These are phyloP conservation scores for Diarsia mendica DNA, from an alignment of 2,888 invertebrate genomes.

Conservation along the genomic window DNA sequence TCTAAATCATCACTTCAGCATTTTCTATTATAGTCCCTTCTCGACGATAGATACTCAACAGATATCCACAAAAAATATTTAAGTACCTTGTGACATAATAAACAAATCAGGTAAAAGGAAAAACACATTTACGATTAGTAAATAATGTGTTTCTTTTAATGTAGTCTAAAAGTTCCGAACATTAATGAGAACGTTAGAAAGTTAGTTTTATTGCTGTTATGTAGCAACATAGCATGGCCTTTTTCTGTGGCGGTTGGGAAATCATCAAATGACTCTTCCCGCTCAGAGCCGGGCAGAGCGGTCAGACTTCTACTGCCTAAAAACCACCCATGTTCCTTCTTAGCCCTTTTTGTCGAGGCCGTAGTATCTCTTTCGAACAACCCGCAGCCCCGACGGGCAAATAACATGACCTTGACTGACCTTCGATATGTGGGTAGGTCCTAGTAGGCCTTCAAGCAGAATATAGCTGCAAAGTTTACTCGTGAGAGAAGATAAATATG, in stretches of 20 bases:
- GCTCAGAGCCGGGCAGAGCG: no score
- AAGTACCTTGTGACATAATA: constrained; percentile 1
- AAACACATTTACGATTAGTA: constrained; percentile 31
- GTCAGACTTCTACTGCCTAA: no score
- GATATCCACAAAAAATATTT: not conserved
- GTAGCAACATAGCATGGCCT: not conserved
- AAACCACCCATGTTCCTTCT: no score
- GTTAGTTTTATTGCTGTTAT: constrained; percentile 15
- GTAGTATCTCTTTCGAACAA: no score
- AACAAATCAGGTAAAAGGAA: constrained; percentile 16
- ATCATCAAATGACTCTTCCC: no score
- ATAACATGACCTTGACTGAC: constrained; percentile 30
- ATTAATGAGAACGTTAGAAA: constrained; percentile 29
- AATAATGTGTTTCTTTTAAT: constrained; percentile 19
- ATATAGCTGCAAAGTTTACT: constrained; percentile 31
- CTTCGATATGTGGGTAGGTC: constrained; percentile 11
- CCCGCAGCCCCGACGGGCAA: not conserved
- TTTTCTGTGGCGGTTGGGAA: no score
- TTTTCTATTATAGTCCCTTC: no score
- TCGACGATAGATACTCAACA: not conserved
- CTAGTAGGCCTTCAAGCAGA: constrained; percentile 10
- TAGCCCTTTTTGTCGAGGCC: no score
- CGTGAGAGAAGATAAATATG: constrained; percentile 25
- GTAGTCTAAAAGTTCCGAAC: constrained; percentile 30
- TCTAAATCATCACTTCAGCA: no score